Base-by-base conservation (phyloP, 2,797 vertebrate genomes). In the Lacerta viridis region DNA sequence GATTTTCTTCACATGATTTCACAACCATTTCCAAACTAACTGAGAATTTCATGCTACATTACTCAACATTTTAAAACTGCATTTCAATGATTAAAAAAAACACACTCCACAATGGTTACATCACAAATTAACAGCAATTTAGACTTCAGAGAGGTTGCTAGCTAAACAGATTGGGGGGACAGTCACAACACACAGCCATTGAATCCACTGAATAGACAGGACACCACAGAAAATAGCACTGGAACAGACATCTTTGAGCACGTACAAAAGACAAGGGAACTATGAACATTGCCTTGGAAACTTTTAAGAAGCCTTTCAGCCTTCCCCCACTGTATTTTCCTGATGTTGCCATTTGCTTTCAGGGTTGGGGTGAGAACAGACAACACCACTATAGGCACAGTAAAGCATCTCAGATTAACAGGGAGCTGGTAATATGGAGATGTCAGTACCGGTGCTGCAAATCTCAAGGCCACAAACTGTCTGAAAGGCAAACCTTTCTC, bases 1-100 rank as follows among this genome's bases (percentile, higher is more conserved):
- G 97, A 97, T 92, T 97, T 97, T 98, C 97, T 98, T 97, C 97
- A 97, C 97, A 97, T 96, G 97, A 96, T 95, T 97, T 97, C 97
- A 97, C 96, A 97, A 97, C 96, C 96, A 97, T 97, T 97, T 96
- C 95, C 95, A 97, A 97, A 96, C 97, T 97, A 97, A 96, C 96
- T 96, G 95, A 97, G 95, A 95, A 97, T 97, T 97, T 97, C 96
- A 97, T 96, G 97, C 97, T 96, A 97, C 95, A 95, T 97, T 96
- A 96, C 95, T 90, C 90, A 95, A 97, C 95, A 96, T 97, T 97
- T 97, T 91, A 95, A 82, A 96, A 96, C 97, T 96, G 95, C 95
- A 96, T 95, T 94, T 95, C 97, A 96, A 96, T 94, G 96, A 97
- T 89, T 96, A 95, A 95, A 59, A 83, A 83, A 95, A 95, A 95